These are phyloP conservation scores for Megalops atlanticus DNA, from an alignment of 2,113 vertebrate genomes.

Conservation along the genomic window DNA sequence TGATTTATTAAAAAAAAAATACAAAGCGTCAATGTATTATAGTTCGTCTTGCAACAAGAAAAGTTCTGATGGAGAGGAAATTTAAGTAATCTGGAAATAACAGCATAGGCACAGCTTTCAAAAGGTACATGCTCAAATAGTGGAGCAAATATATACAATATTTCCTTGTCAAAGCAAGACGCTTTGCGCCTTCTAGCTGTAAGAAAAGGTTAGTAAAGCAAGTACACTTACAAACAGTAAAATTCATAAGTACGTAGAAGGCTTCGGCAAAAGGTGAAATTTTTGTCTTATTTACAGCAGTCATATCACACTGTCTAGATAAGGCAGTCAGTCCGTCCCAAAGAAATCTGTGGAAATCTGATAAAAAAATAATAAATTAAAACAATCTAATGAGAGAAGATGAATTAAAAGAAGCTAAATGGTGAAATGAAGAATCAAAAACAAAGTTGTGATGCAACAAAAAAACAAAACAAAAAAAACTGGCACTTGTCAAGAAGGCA, in stretches of 20 bases:
- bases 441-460: slow-evolving; percentile 58
- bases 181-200: slow-evolving; percentile 53
- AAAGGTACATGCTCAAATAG: slow-evolving; percentile 63
- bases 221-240: slow-evolving; percentile 48
- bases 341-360: slow-evolving; percentile 57
- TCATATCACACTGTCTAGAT: slow-evolving; percentile 45
- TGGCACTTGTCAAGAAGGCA: slow-evolving; percentile 50
- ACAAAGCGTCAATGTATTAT: slow-evolving; percentile 67
- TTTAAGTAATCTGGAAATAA: slow-evolving; percentile 56
- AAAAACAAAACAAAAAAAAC: slow-evolving; percentile 46
- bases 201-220: slow-evolving; percentile 64
- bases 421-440: slow-evolving; percentile 42
- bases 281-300: slow-evolving; percentile 51
- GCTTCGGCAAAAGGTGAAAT: slow-evolving; percentile 42
- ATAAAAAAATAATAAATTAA: slow-evolving; percentile 73
- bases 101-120: slow-evolving; percentile 64
- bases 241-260: slow-evolving; percentile 41
- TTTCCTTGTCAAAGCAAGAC: slow-evolving; percentile 49
- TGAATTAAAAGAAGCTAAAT: slow-evolving; percentile 44
- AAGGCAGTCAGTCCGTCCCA: slow-evolving; percentile 57
- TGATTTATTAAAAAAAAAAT: slow-evolving; percentile 74
- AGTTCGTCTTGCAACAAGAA: slow-evolving; percentile 56
- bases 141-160: slow-evolving; percentile 70
- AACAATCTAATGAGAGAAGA: slow-evolving; percentile 56
- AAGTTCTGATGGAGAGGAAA: slow-evolving; percentile 51